Evolutionary conservation across 2,113 vertebrate genomes (phyloP).

Genomic region (Thamnaconus septentrionalis): DNA sequence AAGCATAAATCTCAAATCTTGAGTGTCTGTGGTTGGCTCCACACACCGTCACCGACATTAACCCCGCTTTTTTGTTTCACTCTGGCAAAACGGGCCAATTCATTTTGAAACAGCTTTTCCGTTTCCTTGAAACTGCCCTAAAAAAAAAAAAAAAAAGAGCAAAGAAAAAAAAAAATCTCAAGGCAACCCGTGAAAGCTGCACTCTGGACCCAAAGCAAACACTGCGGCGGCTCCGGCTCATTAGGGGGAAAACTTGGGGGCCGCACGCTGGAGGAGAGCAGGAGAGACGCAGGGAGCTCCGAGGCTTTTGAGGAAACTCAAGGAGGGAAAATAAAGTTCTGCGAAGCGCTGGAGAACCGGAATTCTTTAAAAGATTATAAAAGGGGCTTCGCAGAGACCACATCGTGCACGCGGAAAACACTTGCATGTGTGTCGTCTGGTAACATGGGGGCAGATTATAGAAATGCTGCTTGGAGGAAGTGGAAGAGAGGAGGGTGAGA

Average conservation of each 20-base stretch:
- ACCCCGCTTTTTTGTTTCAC: too few relatives aligned
- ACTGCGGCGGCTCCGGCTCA: constrained; percentile 3
- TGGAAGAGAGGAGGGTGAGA: background rate
- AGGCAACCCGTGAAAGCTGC: constrained; percentile 4
- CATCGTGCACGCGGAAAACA: constrained; percentile 33
- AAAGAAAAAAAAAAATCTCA: background rate
- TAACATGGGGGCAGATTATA: constrained; percentile 48
- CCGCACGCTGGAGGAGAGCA: too few relatives aligned
- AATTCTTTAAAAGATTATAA: constrained; percentile 65
- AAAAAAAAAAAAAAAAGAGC: background rate
- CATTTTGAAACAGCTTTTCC: background rate
- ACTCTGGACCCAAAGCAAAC: constrained; percentile 11
- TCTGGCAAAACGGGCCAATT: too few relatives aligned
- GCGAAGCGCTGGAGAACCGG: constrained; percentile 47
- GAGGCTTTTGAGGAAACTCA: constrained; percentile 26
- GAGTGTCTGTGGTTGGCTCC: too few relatives aligned
- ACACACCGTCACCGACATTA: too few relatives aligned
- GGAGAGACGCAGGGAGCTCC: background rate
- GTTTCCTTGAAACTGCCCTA: background rate
- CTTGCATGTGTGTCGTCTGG: constrained; percentile 21
- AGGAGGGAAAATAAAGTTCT: constrained; percentile 23
- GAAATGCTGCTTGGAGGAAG: constrained; percentile 48
- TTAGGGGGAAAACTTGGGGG: constrained; percentile 23
- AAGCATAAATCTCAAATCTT: too few relatives aligned
- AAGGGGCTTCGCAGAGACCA: constrained; percentile 60